Percentiles rank a stretch among this genome's conserved stretches.
Evolutionary conservation across 1,140 invertebrate genomes (phyloP).

Genomic region (Diprion similis): DNA sequence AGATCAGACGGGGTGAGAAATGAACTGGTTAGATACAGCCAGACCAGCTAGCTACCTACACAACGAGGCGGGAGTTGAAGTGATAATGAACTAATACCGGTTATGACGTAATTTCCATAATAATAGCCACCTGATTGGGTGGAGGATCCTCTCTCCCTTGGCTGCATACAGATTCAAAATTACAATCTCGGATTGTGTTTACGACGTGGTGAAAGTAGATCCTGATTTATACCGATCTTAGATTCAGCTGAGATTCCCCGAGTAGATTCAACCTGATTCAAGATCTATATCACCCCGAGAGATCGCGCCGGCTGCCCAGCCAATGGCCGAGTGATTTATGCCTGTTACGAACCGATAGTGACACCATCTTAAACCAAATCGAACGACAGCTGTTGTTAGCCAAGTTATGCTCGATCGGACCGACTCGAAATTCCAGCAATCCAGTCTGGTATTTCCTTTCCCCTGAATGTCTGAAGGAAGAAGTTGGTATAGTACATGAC

Average conservation of each 20-base stretch:
- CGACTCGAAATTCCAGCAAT: neutral
- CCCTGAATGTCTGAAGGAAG: neutral
- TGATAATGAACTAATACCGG: constrained; percentile 61
- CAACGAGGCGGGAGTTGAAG: constrained; percentile 24
- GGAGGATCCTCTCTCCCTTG: constrained; percentile 51
- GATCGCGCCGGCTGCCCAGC: neutral
- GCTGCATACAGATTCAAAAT: constrained; percentile 62
- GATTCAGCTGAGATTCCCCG: neutral
- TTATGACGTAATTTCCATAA: constrained; percentile 60
- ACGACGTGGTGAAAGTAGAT: constrained; percentile 7
- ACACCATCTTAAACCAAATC: constrained; percentile 2
- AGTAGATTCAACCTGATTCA: neutral
- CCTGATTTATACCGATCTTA: constrained; percentile 1
- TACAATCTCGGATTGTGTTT: constrained; percentile 34
- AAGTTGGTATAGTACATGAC: neutral
- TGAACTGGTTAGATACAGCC: neutral
- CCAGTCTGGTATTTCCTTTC: neutral
- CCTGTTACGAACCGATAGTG: neutral
- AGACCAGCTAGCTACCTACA: neutral
- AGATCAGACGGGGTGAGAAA: neutral
- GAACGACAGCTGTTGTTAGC: neutral
- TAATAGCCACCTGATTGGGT: constrained; percentile 56
- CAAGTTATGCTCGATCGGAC: neutral
- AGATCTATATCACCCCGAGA: neutral
- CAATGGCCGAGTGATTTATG: neutral